These are phyloP conservation scores for Alectura lathami DNA, from an alignment of 2,113 vertebrate species.

Conservation along the genomic window DNA sequence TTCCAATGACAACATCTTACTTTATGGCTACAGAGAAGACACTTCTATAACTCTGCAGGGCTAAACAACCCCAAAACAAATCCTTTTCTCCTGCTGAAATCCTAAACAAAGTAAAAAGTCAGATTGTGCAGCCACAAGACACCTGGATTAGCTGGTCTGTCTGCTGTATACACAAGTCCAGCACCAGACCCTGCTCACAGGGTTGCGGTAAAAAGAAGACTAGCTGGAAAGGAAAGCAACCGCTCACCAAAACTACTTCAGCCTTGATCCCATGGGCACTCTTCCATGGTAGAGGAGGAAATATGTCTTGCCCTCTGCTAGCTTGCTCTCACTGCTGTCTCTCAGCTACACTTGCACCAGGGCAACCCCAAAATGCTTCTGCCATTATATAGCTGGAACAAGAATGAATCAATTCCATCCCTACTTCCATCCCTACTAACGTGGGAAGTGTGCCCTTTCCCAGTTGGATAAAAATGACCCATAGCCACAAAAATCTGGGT, in stretches of 20 bases:
- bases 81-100: neutral
- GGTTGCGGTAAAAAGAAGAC: neutral
- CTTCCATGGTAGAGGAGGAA: neutral
- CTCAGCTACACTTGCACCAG: fast-evolving
- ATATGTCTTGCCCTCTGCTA: neutral
- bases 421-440: neutral
- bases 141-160: neutral
- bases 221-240: neutral
- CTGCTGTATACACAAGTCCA: neutral
- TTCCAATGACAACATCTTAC: neutral
- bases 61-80: neutral
- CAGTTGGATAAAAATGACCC: neutral
- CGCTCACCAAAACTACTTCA: neutral
- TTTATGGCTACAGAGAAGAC: neutral
- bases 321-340: neutral
- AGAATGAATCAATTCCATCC: neutral
- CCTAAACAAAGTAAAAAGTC: neutral
- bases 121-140: neutral
- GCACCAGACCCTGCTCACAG: neutral
- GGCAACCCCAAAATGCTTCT: neutral
- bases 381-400: neutral
- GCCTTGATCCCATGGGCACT: neutral
- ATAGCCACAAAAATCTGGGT: neutral
- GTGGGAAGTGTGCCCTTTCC: neutral
- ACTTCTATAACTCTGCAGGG: neutral